phyloP scores from a whole-genome alignment of 2,888 invertebrate species.

The Cordilura impudica region DNA sequence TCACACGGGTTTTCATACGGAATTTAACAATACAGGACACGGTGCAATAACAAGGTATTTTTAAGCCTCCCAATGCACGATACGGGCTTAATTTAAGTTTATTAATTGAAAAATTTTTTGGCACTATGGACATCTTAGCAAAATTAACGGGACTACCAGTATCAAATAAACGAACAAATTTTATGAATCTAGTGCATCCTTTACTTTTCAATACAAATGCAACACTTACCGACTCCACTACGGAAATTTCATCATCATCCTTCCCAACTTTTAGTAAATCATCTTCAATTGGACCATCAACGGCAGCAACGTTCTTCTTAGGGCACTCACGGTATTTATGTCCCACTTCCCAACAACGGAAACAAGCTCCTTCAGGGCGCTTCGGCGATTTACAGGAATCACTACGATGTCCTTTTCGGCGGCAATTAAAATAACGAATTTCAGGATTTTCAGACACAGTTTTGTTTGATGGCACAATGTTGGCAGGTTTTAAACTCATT shows the following conservation, averaged over 20 bases:
- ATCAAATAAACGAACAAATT: background rate
- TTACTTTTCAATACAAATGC: background rate
- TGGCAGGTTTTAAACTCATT: background rate
- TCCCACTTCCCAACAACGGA: constrained; percentile 6
- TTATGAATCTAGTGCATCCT: background rate
- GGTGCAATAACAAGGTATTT: background rate
- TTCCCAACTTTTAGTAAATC: background rate
- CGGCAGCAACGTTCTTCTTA: background rate
- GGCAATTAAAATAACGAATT: background rate
- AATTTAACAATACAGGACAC: background rate
- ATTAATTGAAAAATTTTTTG: background rate
- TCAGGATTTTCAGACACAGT: background rate
- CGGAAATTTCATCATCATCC: background rate
- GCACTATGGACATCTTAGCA: background rate
- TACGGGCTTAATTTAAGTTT: background rate
- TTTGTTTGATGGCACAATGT: background rate
- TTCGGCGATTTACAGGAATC: background rate
- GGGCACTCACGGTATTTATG: background rate
- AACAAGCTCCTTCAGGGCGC: background rate
- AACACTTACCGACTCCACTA: background rate
- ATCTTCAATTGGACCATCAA: background rate
- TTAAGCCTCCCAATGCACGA: too few species aligned
- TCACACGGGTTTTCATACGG: background rate
- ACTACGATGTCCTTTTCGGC: background rate
- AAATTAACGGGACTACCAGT: background rate